phyloP scores from a whole-genome alignment of 2,888 invertebrate genomes.

The Rosalia funebris region DNA sequence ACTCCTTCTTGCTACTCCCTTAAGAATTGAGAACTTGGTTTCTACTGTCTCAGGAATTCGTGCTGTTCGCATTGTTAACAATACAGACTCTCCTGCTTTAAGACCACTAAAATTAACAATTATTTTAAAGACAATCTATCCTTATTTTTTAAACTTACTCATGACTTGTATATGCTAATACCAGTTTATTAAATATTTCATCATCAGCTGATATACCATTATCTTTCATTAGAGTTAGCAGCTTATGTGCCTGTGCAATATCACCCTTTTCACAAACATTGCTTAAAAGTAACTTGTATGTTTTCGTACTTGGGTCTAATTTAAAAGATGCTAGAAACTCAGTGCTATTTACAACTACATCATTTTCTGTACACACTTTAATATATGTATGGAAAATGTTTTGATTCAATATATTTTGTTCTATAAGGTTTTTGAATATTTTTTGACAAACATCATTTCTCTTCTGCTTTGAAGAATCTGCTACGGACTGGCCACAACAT shows the following conservation, averaged over 20 bases:
- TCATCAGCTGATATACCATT: conserved; percentile 68
- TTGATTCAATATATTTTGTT: conserved; percentile 63
- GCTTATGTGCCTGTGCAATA: conserved; percentile 67
- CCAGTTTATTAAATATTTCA: conserved; percentile 69
- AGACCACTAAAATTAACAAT: conserved; percentile 55
- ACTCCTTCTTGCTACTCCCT: conserved; percentile 66
- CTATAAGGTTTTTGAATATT: conserved; percentile 68
- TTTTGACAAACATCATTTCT: conserved; percentile 67
- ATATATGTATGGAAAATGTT: conserved; percentile 70
- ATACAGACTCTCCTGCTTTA: conserved; percentile 65
- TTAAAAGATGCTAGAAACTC: conserved; percentile 66
- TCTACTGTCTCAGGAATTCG: conserved; percentile 65
- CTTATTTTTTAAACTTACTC: conserved; percentile 60
- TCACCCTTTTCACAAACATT: conserved; percentile 70
- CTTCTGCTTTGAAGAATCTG: conserved; percentile 64
- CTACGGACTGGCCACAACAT: conserved; percentile 69
- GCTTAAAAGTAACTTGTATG: conserved; percentile 69
- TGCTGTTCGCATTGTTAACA: conserved; percentile 70
- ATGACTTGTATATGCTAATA: conserved; percentile 69
- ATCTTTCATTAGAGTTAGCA: conserved; percentile 72
- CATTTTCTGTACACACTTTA: conserved; percentile 70
- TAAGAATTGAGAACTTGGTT: conserved; percentile 67
- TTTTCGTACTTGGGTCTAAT: conserved; percentile 65
- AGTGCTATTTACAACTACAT: conserved; percentile 62
- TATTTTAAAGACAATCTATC: neutral